Conservation (phyloP, 2,888 invertebrate species). For the Catocala fraxini region DNA sequence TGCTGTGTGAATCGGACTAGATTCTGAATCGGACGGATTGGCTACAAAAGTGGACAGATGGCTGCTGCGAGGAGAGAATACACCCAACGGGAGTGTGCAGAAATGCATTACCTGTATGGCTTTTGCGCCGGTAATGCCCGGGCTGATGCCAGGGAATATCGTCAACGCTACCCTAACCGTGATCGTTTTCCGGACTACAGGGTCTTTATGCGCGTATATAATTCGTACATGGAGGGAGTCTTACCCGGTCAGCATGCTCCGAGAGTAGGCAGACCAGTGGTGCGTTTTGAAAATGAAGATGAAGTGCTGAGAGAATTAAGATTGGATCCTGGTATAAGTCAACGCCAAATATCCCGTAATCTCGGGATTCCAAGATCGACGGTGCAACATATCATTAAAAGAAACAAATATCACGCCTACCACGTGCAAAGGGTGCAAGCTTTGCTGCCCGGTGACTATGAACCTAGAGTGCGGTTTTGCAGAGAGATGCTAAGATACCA, state of each 20-base stretch:
- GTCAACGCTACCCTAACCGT: no score
- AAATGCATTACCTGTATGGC: no score
- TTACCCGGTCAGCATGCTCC: conserved; percentile 26
- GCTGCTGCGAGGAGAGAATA: no score
- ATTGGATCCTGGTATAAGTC: conserved; percentile 27
- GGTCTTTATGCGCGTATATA: conserved; percentile 28
- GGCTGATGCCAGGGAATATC: no score
- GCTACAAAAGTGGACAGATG: no score
- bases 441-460: conserved; percentile 28
- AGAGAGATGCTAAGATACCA: conserved; percentile 28
- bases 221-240: conserved; percentile 24
- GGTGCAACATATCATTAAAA: conserved; percentile 22
- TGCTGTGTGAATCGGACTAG: no score
- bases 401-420: conserved; percentile 24
- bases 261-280: conserved; percentile 24
- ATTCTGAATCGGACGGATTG: no score
- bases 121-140: no score
- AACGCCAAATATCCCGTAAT: conserved; percentile 30
- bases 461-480: conserved; percentile 33
- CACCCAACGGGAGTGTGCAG: no score
- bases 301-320: conserved; percentile 25
- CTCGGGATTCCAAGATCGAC: conserved; percentile 27
- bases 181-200: conserved; percentile 16
- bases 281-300: conserved; percentile 22
- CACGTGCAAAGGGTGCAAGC: conserved; percentile 34